Base-by-base conservation (phyloP, 2,797 vertebrate species). In the Avahi laniger region DNA sequence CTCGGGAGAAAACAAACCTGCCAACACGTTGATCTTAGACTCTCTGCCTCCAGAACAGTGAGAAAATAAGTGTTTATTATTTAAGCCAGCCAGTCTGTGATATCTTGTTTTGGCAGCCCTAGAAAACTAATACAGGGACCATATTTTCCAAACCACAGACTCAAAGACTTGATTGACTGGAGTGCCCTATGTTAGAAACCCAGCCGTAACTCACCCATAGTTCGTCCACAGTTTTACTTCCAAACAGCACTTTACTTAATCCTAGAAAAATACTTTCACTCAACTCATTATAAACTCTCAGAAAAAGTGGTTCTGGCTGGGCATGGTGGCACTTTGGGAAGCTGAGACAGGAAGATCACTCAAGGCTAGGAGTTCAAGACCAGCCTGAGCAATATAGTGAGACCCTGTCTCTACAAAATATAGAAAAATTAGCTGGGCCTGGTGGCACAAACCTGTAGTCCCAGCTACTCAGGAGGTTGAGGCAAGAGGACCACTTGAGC, bases 191-290 rank as follows among this genome's bases (percentile, higher is more conserved):
- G 43, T 85, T 87, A 43, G 52, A 88, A 93, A 83, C 24, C 54
- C 11, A 76, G 61, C 43, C 43, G 22, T 26, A 6, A 54, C 24
- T 50, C 41, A 46, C 43, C 59, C 4, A 10, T 20, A 30, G 43
- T 13, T 69, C n/a, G 57, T 46, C 7, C 35, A 10, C 3, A 67
- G 93, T 14, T 63, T 95, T 30, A 20, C 41, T 89, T 98, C 83
- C 80, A 84, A 73, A 73, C 5, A 92, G 72, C 26, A 93, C 20
- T 54, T 91, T 54, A 50, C 63, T 93, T 95, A 65, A 94, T 93
- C 52, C 88, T 69, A 73, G 61, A 61, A 87, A 96, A 93, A 61
- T 18, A 80, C 3, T 57, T 93, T 69, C 41, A 57, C 61, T 93
- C 35, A 61, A 57, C 65, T 89, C 61, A 89, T 79, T 79, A 83